phyloP scores from a whole-genome alignment of 2,888 invertebrate species.

The Pandemis heparana region DNA sequence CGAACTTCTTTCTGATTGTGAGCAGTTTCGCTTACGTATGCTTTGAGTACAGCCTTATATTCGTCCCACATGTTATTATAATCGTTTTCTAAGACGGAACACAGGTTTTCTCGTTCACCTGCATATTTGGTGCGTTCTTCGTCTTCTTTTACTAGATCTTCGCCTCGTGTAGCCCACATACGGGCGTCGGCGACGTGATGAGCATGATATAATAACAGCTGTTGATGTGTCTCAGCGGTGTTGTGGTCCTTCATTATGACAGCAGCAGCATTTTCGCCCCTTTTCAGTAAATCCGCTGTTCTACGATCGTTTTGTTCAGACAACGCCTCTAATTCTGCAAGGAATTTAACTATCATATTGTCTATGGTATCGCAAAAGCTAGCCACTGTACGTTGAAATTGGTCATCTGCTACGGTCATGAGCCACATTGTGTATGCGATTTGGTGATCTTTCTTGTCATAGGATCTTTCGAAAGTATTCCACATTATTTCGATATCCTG shows the following conservation, averaged over 20 bases:
- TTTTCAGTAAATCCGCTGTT: slow-evolving; percentile 60
- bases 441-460: slow-evolving; percentile 86
- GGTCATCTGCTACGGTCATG: slow-evolving; percentile 86
- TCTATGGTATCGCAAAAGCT: slow-evolving; percentile 88
- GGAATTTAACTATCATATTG: slow-evolving; percentile 83
- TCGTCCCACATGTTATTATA: slow-evolving; percentile 74
- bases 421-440: slow-evolving; percentile 85
- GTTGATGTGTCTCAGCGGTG: slow-evolving; percentile 75
- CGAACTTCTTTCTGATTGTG: slow-evolving; percentile 76
- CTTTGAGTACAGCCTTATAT: slow-evolving; percentile 72
- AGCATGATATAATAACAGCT: slow-evolving; percentile 70
- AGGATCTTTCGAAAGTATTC: slow-evolving; percentile 81
- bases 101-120: slow-evolving; percentile 68
- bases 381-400: slow-evolving; percentile 87
- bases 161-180: slow-evolving; percentile 75
- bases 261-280: slow-evolving; percentile 59
- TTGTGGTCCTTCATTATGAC: slow-evolving; percentile 64
- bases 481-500: slow-evolving; percentile 76
- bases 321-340: slow-evolving; percentile 66
- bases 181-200: slow-evolving; percentile 67
- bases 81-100: slow-evolving; percentile 70
- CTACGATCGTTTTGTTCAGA: slow-evolving; percentile 64
- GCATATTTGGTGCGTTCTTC: slow-evolving; percentile 70
- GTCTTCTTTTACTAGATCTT: slow-evolving; percentile 76
- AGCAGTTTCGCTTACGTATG: slow-evolving; percentile 70